Conservation (phyloP, 2,113 vertebrate species). For the Calidris pugnax region DNA sequence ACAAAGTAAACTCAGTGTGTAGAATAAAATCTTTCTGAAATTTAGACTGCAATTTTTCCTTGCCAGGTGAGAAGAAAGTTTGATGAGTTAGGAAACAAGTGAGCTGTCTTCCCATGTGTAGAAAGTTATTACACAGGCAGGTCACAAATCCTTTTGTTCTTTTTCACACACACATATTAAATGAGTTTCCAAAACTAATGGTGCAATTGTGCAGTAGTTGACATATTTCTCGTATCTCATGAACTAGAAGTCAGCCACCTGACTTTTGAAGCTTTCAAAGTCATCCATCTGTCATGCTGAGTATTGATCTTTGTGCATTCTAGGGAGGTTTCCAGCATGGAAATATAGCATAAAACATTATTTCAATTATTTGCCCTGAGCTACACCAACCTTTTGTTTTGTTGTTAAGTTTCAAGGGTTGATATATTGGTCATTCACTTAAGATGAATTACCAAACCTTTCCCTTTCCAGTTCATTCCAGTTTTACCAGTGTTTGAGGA, state of each 20-base stretch:
- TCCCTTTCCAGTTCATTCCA: background rate
- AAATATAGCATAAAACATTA: background rate
- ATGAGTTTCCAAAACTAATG: constrained; percentile 42
- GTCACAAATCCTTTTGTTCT: background rate
- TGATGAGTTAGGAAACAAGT: constrained; percentile 9
- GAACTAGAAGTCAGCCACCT: background rate
- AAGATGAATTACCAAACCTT: constrained; percentile 8
- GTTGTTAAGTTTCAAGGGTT: constrained; percentile 5
- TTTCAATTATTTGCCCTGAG: constrained; percentile 34
- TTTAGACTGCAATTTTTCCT: constrained; percentile 52
- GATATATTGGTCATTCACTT: constrained; percentile 33
- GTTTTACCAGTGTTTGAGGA: background rate
- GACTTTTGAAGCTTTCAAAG: constrained; percentile 28
- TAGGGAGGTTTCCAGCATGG: background rate
- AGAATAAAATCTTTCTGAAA: constrained; percentile 16
- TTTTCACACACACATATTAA: constrained; percentile 41
- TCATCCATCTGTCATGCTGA: background rate
- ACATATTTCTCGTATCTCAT: constrained; percentile 4
- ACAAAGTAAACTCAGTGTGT: background rate
- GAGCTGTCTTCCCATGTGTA: background rate
- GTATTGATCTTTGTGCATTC: constrained; percentile 4
- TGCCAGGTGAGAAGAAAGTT: constrained; percentile 29
- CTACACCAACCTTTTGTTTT: background rate
- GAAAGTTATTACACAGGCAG: background rate
- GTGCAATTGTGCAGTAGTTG: background rate